Evolutionary conservation across 2,888 invertebrate species (phyloP).

Genomic region (Pyralis farinalis): DNA sequence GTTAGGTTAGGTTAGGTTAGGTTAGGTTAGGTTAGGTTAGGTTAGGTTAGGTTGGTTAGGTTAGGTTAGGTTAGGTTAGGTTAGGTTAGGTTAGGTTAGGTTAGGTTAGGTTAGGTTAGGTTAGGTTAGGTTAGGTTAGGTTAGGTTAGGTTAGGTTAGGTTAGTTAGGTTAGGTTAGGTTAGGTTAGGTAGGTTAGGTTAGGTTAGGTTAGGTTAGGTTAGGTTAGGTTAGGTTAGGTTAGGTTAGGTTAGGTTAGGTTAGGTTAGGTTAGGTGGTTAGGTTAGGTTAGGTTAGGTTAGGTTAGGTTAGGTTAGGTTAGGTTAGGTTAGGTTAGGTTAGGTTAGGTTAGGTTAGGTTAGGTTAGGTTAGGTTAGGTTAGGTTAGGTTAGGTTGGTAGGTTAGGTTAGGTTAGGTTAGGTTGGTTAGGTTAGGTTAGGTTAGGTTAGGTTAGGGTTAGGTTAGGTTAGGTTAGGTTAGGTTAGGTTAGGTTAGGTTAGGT

Average conservation of each 20-base stretch:
- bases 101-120: constrained; percentile 14
- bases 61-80: constrained; percentile 15
- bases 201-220: constrained; percentile 14
- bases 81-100: constrained; percentile 13
- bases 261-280: constrained; percentile 13
- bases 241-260: constrained; percentile 16
- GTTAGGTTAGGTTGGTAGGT: constrained; percentile 12
- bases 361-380: constrained; percentile 13
- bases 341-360: constrained; percentile 17
- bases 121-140: constrained; percentile 15
- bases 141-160: constrained; percentile 11
- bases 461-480: constrained; percentile 13
- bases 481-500: constrained; percentile 10
- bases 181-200: constrained; percentile 16
- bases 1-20: constrained; percentile 13
- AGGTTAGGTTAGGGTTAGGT: constrained; percentile 13
- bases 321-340: constrained; percentile 17
- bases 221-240: constrained; percentile 17
- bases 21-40: constrained; percentile 12
- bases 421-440: constrained; percentile 17
- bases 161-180: constrained; percentile 17
- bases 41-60: constrained; percentile 13
- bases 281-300: neutral
- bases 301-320: constrained; percentile 1
- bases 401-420: constrained; percentile 21